Percentiles rank a stretch among this genome's conserved stretches.
Conservation (phyloP, 2,797 vertebrate genomes). For the Pogonophryne albipinna region DNA sequence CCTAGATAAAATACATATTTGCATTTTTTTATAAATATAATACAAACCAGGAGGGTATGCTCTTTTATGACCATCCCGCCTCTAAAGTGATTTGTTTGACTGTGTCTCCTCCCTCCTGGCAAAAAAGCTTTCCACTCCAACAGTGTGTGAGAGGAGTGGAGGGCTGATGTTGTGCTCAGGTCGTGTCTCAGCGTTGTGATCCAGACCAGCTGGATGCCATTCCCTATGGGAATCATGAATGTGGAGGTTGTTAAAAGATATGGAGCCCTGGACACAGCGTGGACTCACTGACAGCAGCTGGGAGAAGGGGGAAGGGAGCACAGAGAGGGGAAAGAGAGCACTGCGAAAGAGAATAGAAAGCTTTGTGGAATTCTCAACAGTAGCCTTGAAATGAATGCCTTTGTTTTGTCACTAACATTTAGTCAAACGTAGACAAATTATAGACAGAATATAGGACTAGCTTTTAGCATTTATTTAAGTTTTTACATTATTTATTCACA, state of each 20-base stretch:
- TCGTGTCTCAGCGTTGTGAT: conserved; percentile 82
- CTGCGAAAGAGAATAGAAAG: conserved; percentile 72
- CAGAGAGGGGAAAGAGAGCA: conserved; percentile 48
- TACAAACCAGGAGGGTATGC: conserved; percentile 6
- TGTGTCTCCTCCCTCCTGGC: conserved; percentile 46
- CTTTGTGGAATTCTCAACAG: conserved; percentile 71
- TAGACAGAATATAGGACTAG: not conserved
- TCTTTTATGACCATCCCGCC: conserved; percentile 27
- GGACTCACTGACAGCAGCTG: conserved; percentile 91
- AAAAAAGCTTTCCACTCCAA: conserved; percentile 63
- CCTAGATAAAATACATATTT: conserved; percentile 10
- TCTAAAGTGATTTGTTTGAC: conserved; percentile 54
- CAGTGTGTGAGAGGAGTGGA: conserved; percentile 68
- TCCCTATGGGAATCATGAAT: conserved; percentile 87
- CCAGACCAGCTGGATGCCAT: conserved; percentile 89
- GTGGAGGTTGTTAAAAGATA: conserved; percentile 91
- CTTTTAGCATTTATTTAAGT: conserved; percentile 4
- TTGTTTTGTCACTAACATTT: conserved; percentile 38
- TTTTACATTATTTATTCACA: conserved; percentile 13
- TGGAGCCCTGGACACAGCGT: conserved; percentile 85
- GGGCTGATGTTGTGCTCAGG: conserved; percentile 81
- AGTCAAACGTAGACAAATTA: conserved; percentile 5
- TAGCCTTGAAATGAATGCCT: conserved; percentile 54
- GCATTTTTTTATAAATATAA: conserved; percentile 33
- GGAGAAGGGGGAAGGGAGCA: conserved; percentile 81